phyloP scores from a whole-genome alignment of 2,113 vertebrate genomes.

The Leucopsar rothschildi region DNA sequence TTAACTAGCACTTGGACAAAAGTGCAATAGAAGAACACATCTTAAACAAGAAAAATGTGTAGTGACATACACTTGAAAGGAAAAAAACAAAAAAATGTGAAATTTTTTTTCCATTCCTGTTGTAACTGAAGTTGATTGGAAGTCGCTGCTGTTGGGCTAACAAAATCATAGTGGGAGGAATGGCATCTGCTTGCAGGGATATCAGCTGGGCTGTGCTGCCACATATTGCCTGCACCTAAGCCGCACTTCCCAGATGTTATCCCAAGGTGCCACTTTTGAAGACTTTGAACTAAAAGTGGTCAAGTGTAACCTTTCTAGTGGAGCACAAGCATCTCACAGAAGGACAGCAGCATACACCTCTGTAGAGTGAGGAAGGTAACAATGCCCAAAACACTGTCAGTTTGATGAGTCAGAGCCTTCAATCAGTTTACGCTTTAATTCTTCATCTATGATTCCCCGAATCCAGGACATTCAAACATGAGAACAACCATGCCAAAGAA shows the following conservation, averaged over 20 bases:
- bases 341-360: neutral
- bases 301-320: neutral
- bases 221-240: neutral
- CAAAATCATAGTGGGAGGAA: neutral
- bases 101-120: neutral
- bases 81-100: neutral
- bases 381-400: accelerated
- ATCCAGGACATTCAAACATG: accelerated
- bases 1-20: neutral
- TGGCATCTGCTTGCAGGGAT: neutral
- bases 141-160: neutral
- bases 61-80: neutral
- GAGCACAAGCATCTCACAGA: neutral
- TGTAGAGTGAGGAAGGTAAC: neutral
- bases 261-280: neutral
- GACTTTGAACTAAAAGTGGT: neutral
- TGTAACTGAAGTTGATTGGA: neutral
- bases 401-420: neutral
- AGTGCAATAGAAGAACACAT: neutral
- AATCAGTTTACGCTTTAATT: neutral
- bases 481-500: neutral
- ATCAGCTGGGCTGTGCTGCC: neutral
- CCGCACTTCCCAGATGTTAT: neutral
- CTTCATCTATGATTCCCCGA: neutral
- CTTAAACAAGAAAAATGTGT: neutral